A percentile compares a stretch with the other conserved stretches of the same genome.
Evolutionary conservation across 23 tunicate species (phyloP).

Genomic region (Trididemnum clinides): DNA sequence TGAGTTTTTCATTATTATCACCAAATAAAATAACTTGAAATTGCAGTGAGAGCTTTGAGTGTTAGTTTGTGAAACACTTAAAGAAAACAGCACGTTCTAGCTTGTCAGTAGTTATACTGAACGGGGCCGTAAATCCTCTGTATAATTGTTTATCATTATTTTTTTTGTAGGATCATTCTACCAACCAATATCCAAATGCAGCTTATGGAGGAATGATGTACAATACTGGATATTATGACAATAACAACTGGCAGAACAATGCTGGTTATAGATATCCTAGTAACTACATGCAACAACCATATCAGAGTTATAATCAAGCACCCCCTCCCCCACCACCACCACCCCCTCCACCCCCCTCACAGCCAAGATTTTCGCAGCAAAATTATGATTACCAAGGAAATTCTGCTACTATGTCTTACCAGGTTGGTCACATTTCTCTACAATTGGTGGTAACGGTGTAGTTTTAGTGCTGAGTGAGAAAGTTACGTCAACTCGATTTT

Average conservation of each 20-base stretch:
- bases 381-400: slow-evolving; percentile 2
- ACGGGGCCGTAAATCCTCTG: too few relatives aligned
- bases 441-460: neutral
- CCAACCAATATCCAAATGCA: neutral
- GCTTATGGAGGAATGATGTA: neutral
- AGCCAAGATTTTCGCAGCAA: neutral
- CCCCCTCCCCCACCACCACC: slow-evolving; percentile 30
- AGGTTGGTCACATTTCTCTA: neutral
- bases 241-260: slow-evolving; percentile 15
- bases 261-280: neutral
- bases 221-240: neutral
- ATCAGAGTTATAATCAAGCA: neutral
- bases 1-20: too few relatives aligned
- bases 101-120: too few relatives aligned
- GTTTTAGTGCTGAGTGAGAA: neutral
- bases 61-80: too few relatives aligned
- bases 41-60: too few relatives aligned
- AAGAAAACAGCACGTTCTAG: too few relatives aligned
- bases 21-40: too few relatives aligned
- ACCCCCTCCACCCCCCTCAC: slow-evolving; percentile 20
- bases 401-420: neutral
- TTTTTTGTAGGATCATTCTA: neutral
- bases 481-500: neutral
- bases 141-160: too few relatives aligned
- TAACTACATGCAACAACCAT: neutral